Conservation (phyloP, 2,113 vertebrate genomes). For the Campylomormyrus tamandua region DNA sequence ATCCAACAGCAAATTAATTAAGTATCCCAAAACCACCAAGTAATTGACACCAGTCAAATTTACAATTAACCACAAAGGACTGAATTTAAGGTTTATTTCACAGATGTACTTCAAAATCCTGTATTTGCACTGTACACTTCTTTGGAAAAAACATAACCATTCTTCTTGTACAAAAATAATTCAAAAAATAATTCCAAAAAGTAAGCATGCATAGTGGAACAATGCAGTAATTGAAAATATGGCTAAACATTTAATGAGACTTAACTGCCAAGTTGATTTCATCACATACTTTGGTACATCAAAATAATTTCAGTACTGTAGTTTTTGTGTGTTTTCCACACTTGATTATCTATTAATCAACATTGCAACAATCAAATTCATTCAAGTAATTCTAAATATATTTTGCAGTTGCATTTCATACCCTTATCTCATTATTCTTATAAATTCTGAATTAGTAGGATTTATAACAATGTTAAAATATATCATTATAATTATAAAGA, state of each 20-base stretch:
- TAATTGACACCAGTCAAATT: neutral
- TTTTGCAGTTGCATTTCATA: neutral
- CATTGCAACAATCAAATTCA: neutral
- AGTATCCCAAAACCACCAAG: neutral
- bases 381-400: neutral
- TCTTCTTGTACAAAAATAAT: slow-evolving; percentile 1
- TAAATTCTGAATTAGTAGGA: neutral
- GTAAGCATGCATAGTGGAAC: neutral
- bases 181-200: neutral
- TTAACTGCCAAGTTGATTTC: neutral
- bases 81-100: neutral
- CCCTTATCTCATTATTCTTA: neutral
- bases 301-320: neutral
- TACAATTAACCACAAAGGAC: neutral
- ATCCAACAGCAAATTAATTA: neutral
- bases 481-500: slow-evolving; percentile 1
- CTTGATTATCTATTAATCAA: neutral
- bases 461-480: slow-evolving; percentile 1
- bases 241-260: neutral
- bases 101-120: neutral
- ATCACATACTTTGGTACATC: neutral
- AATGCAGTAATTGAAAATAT: slow-evolving; percentile 2
- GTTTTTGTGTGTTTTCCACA: neutral
- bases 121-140: neutral
- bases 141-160: neutral